Base-by-base conservation (phyloP, 2,888 invertebrate genomes). In the Gymnoscelis rufifasciata region DNA sequence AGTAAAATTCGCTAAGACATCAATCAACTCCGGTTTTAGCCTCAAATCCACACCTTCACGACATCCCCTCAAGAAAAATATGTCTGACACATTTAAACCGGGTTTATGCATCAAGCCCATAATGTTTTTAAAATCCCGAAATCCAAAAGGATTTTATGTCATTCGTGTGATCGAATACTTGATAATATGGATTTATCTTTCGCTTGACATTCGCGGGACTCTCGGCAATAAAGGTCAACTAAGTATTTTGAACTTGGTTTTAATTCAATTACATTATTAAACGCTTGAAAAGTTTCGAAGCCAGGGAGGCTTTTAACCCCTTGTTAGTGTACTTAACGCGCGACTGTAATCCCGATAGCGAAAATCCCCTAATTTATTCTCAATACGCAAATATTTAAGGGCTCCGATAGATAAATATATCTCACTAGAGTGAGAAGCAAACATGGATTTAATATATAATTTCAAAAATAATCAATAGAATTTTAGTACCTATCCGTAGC, bases 111-210 rank as follows among this genome's bases (percentile, higher is more conserved):
- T 4, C 23, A 26, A n/a, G 26, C 7, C 15, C 13, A 39, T 43
- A 40, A 29, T 46, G 40, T 39, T 35, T 19, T 12, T 3, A 43
- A 38, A 43, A 44, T 41, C 44, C 37, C 28, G 44, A 54, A 50
- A 49, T 54, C 44, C 40, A 28, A 43, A 38, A 43, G 46, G 41
- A 43, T 50, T 47, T 50, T 24, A 31, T 47, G 50, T 47, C 50
- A 43, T 28, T 29, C 38, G 23, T 38, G 31, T 51, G 51, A 54
- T 54, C 51, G 47, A 54, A 47, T 47, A 47, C 47, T 49, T 46
- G 47, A 51, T 54, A 52, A 56, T 54, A 26, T 42, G 38, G 26
- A 38, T 42, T 44, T 49, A 42, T 45, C 50, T 39, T 36, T 19
- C 26, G 35, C 8, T 30, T 50, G 50, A 39, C 45, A 39, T 42